phyloP scores from a whole-genome alignment of 2,797 vertebrate species.

The Corythornis leucogaster region DNA sequence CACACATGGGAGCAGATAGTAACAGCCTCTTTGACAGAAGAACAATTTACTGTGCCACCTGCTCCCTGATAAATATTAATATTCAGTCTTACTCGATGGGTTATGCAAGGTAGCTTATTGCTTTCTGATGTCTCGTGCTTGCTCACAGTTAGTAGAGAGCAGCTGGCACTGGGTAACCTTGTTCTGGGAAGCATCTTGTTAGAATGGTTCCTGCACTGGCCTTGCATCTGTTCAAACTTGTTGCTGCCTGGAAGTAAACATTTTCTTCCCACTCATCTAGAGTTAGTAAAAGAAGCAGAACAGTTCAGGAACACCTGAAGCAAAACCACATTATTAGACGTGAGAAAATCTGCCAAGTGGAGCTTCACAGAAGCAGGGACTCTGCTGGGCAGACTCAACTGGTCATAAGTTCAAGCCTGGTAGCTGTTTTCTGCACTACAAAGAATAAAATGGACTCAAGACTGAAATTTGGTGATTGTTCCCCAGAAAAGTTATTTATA shows the following conservation, averaged over 20 bases:
- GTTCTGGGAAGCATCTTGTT: not conserved
- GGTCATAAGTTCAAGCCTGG: not conserved
- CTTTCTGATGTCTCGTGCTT: not conserved
- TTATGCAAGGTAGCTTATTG: not conserved
- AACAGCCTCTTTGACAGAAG: not conserved
- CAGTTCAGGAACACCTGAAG: not conserved
- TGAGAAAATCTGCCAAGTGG: not conserved
- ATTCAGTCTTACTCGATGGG: not conserved
- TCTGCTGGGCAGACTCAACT: not conserved
- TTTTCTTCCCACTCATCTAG: not conserved
- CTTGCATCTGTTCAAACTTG: not conserved
- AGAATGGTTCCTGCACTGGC: not conserved
- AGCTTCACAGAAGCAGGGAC: not conserved
- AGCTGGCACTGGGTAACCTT: not conserved
- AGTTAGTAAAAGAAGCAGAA: not conserved
- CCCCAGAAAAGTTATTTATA: not conserved
- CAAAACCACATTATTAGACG: not conserved
- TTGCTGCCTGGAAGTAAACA: not conserved
- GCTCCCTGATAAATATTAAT: not conserved
- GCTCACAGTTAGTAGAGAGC: not conserved
- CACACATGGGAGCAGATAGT: rapidly evolving
- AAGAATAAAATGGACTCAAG: not conserved
- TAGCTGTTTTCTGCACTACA: not conserved
- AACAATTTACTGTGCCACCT: not conserved
- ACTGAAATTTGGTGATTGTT: not conserved